These are phyloP conservation scores for Rhagoletis pomonella DNA, from an alignment of 1,140 invertebrate species.

Conservation along the genomic window DNA sequence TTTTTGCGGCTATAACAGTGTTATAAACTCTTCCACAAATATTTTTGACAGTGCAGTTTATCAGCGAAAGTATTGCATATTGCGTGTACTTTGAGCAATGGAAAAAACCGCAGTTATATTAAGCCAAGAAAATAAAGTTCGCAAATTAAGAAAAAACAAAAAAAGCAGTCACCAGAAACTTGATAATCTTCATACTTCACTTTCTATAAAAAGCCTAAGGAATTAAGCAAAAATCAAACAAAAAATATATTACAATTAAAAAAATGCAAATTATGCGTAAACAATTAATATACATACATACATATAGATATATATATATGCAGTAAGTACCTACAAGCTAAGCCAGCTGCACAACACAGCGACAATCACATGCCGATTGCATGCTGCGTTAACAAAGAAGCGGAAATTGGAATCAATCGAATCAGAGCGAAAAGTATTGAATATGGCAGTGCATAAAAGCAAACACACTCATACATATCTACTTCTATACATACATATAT, in stretches of 20 bases:
- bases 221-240: no score
- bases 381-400: not conserved
- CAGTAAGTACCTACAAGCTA: not conserved
- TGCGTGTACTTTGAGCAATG: not conserved
- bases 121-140: not conserved
- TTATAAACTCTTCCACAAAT: no score
- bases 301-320: no score
- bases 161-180: not conserved
- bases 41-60: not conserved
- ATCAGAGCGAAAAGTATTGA: constrained; percentile 41
- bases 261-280: constrained; percentile 6
- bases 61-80: not conserved
- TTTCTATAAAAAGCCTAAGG: constrained; percentile 27
- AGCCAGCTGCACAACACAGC: not conserved
- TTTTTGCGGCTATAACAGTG: no score
- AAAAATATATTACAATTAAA: not conserved
- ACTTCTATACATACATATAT: no score
- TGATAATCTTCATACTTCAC: not conserved
- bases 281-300: not conserved
- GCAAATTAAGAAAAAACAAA: not conserved
- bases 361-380: not conserved
- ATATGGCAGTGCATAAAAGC: not conserved
- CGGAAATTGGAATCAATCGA: not conserved
- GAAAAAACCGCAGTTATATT: not conserved
- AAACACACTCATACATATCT: not conserved